phyloP scores from a whole-genome alignment of 2,888 invertebrate genomes.

The Chirona hameri region DNA sequence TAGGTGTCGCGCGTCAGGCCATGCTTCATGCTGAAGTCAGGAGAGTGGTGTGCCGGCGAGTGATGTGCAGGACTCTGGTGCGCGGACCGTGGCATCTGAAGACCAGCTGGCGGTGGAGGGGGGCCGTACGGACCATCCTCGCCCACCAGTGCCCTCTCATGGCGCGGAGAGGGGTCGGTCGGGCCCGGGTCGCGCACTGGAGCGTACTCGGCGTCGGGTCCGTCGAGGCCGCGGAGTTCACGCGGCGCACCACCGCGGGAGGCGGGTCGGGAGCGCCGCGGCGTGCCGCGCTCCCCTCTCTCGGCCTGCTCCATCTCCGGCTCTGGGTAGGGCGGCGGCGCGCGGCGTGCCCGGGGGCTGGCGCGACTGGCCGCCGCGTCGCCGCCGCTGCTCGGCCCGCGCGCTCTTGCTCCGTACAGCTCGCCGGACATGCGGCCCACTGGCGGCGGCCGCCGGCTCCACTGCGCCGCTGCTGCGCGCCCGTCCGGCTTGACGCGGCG shows the following conservation, averaged over 20 bases:
- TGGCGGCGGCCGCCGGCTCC: not conserved
- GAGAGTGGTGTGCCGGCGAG: slow-evolving; percentile 56
- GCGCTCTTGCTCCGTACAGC: not conserved
- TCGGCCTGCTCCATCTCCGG: not conserved
- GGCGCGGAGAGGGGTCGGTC: not conserved
- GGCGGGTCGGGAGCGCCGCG: slow-evolving; percentile 57
- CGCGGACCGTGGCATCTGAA: slow-evolving; percentile 41
- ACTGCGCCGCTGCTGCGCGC: not conserved
- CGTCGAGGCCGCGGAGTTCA: slow-evolving; percentile 39
- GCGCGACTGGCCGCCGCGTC: not conserved
- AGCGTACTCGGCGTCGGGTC: not conserved
- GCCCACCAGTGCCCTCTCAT: slow-evolving; percentile 44
- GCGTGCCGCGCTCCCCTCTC: slow-evolving; percentile 35
- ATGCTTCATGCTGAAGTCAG: slow-evolving; percentile 53
- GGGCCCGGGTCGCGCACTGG: not conserved
- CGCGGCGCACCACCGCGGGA: slow-evolving; percentile 54
- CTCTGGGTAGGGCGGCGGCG: not conserved
- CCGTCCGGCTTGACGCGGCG: not conserved
- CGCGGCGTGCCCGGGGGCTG: not conserved
- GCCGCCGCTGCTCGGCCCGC: not conserved
- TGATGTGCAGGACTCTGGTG: slow-evolving; percentile 54
- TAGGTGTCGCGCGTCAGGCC: slow-evolving; percentile 57
- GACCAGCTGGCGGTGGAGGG: slow-evolving; percentile 44
- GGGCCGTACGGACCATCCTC: slow-evolving; percentile 50
- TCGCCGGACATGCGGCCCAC: not conserved